phyloP scores from a whole-genome alignment of 2,797 vertebrate species.

The Pitangus sulphuratus region DNA sequence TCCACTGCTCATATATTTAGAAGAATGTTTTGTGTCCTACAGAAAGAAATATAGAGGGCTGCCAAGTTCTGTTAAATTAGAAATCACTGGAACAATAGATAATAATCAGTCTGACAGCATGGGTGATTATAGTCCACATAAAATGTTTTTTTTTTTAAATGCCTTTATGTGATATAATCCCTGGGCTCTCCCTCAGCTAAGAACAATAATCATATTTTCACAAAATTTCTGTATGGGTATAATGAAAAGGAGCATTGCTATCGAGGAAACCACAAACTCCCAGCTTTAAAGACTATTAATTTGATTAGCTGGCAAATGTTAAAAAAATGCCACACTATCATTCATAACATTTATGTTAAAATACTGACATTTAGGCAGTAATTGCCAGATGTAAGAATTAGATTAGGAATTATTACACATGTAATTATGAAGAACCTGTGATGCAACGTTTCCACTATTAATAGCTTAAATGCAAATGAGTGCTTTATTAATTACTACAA shows the following conservation, averaged over 20 bases:
- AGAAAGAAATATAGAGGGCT: neutral
- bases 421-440: conserved; percentile 1
- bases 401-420: neutral
- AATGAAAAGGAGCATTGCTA: neutral
- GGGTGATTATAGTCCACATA: neutral
- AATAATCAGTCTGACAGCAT: neutral
- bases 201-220: neutral
- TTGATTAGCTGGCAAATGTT: neutral
- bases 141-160: neutral
- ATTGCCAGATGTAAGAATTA: conserved; percentile 18
- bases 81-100: neutral
- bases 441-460: neutral
- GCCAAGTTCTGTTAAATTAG: neutral
- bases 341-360: conserved; percentile 9
- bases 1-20: neutral
- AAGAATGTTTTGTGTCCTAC: neutral
- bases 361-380: conserved; percentile 5
- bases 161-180: neutral
- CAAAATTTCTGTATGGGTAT: neutral
- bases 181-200: neutral
- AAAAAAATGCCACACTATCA: neutral
- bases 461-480: neutral
- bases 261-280: neutral
- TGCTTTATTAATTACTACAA: neutral
- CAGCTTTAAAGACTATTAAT: neutral